phyloP scores from a whole-genome alignment of 2,797 vertebrate genomes.

The Urocyon cinereoargenteus region DNA sequence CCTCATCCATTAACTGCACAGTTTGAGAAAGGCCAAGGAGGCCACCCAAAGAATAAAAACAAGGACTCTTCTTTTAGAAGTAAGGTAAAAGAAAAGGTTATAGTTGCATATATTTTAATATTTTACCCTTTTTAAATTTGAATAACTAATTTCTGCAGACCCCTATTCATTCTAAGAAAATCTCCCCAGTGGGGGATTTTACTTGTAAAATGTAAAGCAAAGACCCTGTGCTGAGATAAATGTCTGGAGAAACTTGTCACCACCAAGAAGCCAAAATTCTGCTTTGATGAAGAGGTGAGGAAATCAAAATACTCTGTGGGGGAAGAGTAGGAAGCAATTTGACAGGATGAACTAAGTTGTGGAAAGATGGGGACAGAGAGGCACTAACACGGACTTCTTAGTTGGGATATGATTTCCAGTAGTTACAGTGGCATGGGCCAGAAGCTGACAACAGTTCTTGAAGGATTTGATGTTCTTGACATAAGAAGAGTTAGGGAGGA shows the following conservation, averaged over 20 bases:
- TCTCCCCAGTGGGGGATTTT: background rate
- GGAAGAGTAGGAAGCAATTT: background rate
- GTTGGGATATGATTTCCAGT: background rate
- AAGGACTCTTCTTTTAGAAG: background rate
- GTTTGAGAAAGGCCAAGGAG: background rate
- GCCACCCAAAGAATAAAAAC: background rate
- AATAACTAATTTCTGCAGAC: background rate
- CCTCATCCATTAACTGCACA: background rate
- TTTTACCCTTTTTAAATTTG: background rate
- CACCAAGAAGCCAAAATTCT: background rate
- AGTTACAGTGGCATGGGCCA: background rate
- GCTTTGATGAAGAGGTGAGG: background rate
- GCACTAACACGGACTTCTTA: rapidly evolving
- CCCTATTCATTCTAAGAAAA: background rate
- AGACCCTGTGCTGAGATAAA: background rate
- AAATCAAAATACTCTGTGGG: background rate
- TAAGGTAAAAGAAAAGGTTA: slow-evolving; percentile 4
- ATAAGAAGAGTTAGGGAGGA: background rate
- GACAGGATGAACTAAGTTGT: background rate
- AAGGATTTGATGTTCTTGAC: background rate
- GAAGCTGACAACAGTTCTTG: background rate
- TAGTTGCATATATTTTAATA: background rate
- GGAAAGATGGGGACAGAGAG: background rate
- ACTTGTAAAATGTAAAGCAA: background rate
- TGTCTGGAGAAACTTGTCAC: background rate